Base-by-base conservation (phyloP, 2,797 vertebrate species). In the Microctenopoma stevenorrisi region DNA sequence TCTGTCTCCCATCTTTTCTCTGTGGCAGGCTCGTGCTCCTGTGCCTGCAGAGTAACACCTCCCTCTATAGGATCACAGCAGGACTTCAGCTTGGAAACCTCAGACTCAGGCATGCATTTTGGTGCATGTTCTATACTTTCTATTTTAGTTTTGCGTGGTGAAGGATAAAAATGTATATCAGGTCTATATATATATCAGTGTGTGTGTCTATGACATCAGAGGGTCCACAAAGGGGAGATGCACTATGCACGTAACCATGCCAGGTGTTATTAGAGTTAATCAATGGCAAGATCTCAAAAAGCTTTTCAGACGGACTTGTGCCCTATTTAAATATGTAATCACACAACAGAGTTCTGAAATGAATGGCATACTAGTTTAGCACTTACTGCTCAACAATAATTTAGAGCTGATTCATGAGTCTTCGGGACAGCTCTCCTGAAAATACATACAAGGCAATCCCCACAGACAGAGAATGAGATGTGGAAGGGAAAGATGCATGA, bases 61-160 rank as follows among this genome's bases (percentile, higher is more conserved):
- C 90, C 90, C 86, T 88, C 91, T 91, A 64, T 86, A 76, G 92
- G 83, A 57, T 3, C 30, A 18, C 48, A 33, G 15, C 42, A 64
- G 81, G 14, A 83, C 74, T 57, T 75, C 83, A 80, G 12, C 38
- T 18, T n/a, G 18, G 67, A 62, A 73, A 64, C 52, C 73, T 65
- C 52, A 28, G 43, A 60, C 10, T 16, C 52, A 28, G 53, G 35
- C 51, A 62, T 69, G 48, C 58, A 18, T 64, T 47, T 55, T 64
- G 37, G 37, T 37, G 37, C 37, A 37, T 37, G 37, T 37, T 37
- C 35, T 38, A 33, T 33, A 7, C 30, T 33, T 38, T 38, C 9
- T 2, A 38, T 38, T 9, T 10, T 38, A 33, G 44, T 7, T 25
- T 52, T 25, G 1, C 9, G 4, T 4, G 0, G 1, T 37, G 11